phyloP scores from a whole-genome alignment of 2,113 vertebrate genomes.

The Spheniscus mendiculus region DNA sequence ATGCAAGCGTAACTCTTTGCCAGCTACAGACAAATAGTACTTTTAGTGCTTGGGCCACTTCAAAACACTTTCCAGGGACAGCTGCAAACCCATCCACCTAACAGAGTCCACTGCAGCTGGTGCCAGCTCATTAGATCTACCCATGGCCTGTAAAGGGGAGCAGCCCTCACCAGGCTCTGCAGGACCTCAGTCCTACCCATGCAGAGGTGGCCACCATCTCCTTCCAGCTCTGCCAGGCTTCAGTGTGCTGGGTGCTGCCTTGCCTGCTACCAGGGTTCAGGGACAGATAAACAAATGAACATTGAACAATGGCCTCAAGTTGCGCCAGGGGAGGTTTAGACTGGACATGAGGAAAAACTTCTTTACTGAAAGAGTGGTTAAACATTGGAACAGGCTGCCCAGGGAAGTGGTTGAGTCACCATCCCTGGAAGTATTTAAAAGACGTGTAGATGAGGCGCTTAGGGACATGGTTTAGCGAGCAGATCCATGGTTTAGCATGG shows the following conservation, averaged over 20 bases:
- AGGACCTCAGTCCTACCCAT: not conserved
- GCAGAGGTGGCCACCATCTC: not conserved
- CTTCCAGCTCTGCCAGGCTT: not conserved
- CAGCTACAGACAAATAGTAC: not conserved
- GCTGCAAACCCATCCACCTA: not conserved
- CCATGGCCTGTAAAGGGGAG: not conserved
- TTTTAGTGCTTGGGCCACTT: not conserved
- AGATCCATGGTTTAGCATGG: no score
- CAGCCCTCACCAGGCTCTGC: not conserved
- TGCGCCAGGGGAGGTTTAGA: no score
- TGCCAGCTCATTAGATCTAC: not conserved
- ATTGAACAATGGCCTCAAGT: no score
- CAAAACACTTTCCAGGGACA: not conserved
- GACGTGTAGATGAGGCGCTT: no score
- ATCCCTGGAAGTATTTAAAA: no score
- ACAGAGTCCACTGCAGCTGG: not conserved
- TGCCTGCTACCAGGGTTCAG: not conserved
- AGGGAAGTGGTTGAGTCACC: no score
- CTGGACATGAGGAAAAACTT: no score
- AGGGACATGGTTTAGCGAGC: no score
- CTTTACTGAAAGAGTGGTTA: no score
- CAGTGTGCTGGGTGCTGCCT: accelerated
- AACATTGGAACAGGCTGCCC: no score
- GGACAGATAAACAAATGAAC: not conserved
- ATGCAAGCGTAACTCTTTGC: not conserved